Percentiles rank a stretch among this genome's conserved stretches.
Conservation (phyloP, 2,113 vertebrate genomes). For the Triplophysa siluroides region DNA sequence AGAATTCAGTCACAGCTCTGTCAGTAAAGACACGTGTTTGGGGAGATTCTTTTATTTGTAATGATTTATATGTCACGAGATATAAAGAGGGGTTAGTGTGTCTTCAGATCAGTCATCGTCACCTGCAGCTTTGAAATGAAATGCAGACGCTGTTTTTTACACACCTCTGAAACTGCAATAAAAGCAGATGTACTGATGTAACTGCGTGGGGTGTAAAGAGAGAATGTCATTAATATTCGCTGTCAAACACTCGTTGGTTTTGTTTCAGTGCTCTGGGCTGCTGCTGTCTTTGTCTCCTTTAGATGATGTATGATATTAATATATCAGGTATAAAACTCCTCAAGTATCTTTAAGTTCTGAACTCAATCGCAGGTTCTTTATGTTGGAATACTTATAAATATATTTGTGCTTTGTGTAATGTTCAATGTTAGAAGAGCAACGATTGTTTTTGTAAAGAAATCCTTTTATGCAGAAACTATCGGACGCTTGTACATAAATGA, state of each 20-base stretch:
- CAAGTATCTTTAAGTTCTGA: neutral
- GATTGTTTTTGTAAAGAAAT: neutral
- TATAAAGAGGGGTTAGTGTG: neutral
- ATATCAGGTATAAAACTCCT: neutral
- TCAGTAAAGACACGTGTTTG: neutral
- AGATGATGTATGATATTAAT: neutral
- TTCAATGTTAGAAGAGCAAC: too few relatives aligned
- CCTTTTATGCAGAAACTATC: neutral
- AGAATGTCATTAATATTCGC: slow-evolving; percentile 8
- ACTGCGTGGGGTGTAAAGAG: slow-evolving; percentile 32
- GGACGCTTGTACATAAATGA: neutral
- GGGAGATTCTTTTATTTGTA: neutral
- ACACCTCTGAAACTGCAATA: slow-evolving; percentile 12
- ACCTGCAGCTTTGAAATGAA: neutral
- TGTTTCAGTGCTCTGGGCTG: neutral
- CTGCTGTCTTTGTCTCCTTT: slow-evolving; percentile 20
- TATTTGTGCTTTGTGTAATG: neutral
- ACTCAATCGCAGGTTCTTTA: neutral
- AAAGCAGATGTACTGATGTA: neutral
- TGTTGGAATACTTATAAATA: neutral
- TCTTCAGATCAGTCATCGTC: neutral
- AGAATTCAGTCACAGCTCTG: neutral
- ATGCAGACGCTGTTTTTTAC: neutral
- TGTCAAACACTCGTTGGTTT: slow-evolving; percentile 4
- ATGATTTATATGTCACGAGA: neutral